phyloP scores from a whole-genome alignment of 2,113 vertebrate species.

The Connochaetes taurinus region DNA sequence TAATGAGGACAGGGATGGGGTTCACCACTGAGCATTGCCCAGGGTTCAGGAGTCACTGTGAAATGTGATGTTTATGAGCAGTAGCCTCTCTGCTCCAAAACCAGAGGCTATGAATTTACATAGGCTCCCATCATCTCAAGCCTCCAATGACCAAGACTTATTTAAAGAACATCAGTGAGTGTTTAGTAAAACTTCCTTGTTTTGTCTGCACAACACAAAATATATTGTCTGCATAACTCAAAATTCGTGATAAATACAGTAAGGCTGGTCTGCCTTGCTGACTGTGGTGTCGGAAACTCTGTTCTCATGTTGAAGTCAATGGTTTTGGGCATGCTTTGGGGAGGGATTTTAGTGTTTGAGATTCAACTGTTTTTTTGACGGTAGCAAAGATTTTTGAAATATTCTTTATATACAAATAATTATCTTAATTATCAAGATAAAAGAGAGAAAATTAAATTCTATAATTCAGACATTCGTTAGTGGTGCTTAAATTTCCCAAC shows the following conservation, averaged over 20 bases:
- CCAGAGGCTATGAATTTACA: not conserved
- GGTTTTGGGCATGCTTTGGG: not conserved
- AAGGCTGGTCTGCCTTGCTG: not conserved
- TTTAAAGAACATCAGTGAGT: not conserved
- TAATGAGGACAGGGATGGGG: not conserved
- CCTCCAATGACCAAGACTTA: not conserved
- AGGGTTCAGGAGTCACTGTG: not conserved
- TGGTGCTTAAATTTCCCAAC: conserved; percentile 2
- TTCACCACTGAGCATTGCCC: fast-evolving
- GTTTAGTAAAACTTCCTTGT: not conserved
- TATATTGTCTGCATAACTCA: not conserved
- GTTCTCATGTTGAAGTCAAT: not conserved
- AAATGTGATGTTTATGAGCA: not conserved
- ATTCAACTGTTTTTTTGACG: not conserved
- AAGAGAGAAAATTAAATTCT: conserved; percentile 36
- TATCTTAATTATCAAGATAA: conserved; percentile 16
- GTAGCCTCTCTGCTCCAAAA: not conserved
- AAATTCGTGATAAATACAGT: not conserved
- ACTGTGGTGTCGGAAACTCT: not conserved
- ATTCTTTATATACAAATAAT: conserved; percentile 7
- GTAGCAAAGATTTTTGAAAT: conserved; percentile 19
- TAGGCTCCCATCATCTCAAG: not conserved
- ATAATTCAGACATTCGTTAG: conserved; percentile 28
- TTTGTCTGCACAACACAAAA: not conserved
- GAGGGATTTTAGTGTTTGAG: conserved; percentile 17